Evolutionary conservation across 2,113 vertebrate species (phyloP).

Genomic region (Tachycineta bicolor): DNA sequence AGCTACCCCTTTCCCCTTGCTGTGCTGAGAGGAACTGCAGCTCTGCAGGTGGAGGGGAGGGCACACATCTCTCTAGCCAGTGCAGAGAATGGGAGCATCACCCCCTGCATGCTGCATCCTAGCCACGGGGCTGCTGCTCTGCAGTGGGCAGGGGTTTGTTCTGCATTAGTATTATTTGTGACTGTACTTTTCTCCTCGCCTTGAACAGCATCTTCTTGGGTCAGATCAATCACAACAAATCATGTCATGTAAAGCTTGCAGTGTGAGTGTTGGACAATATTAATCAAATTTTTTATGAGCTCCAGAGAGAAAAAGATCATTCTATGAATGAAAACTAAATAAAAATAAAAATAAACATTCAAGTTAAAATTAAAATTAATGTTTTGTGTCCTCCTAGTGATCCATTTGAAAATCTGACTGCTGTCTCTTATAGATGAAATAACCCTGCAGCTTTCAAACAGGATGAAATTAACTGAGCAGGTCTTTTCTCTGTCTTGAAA

Average conservation of each 20-base stretch:
- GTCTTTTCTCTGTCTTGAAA: not conserved
- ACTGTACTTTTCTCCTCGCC: not conserved
- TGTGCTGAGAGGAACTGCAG: not conserved
- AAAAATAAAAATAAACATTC: not conserved
- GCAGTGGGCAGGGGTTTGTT: not conserved
- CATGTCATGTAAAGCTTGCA: not conserved
- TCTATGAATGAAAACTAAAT: not conserved
- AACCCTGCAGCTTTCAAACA: not conserved
- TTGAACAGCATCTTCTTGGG: not conserved
- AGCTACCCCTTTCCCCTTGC: not conserved
- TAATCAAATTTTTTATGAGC: not conserved
- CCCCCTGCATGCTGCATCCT: not conserved
- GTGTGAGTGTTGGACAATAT: not conserved
- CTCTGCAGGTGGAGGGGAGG: not conserved
- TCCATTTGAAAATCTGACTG: not conserved
- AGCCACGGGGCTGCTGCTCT: not conserved
- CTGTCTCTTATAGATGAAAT: not conserved
- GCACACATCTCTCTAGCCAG: not conserved
- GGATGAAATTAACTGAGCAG: not conserved
- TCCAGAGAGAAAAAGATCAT: not conserved
- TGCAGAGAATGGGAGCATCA: accelerated
- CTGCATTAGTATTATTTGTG: not conserved
- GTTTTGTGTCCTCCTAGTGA: not conserved
- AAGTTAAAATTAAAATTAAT: not conserved
- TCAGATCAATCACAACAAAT: not conserved